phyloP scores from a whole-genome alignment of 1,140 invertebrate species.

The Caenorhabditis remanei region DNA sequence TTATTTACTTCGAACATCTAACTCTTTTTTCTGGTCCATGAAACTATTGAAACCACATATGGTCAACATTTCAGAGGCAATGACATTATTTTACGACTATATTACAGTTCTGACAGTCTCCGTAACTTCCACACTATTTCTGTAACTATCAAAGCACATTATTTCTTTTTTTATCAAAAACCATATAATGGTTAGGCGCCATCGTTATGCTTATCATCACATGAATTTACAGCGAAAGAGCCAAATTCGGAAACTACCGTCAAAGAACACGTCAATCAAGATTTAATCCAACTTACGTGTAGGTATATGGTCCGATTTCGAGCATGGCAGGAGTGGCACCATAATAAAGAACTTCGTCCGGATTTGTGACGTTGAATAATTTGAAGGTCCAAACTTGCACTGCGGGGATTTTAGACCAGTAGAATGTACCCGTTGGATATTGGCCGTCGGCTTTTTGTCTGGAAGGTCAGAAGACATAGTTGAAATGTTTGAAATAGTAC shows the following conservation, averaged over 20 bases:
- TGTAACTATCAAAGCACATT: not conserved
- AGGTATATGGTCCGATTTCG: slow-evolving; percentile 64
- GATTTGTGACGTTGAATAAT: slow-evolving; percentile 62
- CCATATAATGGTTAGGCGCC: slow-evolving; percentile 23
- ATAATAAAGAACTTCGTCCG: slow-evolving; percentile 59
- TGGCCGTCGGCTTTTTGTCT: slow-evolving; percentile 52
- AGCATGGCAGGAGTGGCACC: slow-evolving; percentile 47
- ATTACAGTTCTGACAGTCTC: not conserved
- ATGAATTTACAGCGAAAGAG: slow-evolving; percentile 36
- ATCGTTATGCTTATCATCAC: slow-evolving; percentile 16
- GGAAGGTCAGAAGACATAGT: not conserved
- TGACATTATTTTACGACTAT: not conserved
- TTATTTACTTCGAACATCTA: too few species aligned
- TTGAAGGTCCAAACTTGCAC: slow-evolving; percentile 56
- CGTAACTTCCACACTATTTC: not conserved
- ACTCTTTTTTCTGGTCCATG: too few species aligned
- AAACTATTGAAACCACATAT: not conserved
- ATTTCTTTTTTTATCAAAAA: too few species aligned
- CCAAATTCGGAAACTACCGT: slow-evolving; percentile 16
- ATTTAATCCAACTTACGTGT: slow-evolving; percentile 43
- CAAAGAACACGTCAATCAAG: slow-evolving; percentile 21
- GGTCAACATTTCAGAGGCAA: not conserved
- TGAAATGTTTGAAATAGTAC: too few species aligned
- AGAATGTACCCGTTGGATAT: slow-evolving; percentile 40
- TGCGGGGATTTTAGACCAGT: slow-evolving; percentile 55